Base-by-base conservation (phyloP, 2,888 invertebrate genomes). In the Macroteleia sp. region DNA sequence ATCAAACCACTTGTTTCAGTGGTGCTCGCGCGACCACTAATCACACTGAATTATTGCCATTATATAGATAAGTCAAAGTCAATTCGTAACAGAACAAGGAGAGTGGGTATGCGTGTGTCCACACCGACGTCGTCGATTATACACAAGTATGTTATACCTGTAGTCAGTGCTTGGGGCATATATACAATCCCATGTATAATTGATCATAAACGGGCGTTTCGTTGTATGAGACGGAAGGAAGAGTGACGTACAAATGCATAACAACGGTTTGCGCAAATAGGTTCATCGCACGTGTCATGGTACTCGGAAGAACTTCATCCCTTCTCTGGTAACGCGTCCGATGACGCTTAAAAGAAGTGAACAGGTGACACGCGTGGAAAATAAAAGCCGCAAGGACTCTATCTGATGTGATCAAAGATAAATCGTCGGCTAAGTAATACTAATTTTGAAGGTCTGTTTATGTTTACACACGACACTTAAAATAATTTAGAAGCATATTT, bases 211-310 rank as follows among this genome's bases (percentile, higher is more conserved):
- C 50, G n/a, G n/a, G 10, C 54, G 54, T 44, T 64, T 32, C 30
- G 19, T 16, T 62, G 34, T 44, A 39, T 9, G 39, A 3, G 9
- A 12, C 44, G 52, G 61, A 57, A 57, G 57, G 46, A 56, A 50
- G 42, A 57, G 64, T 50, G 73, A 48, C 56, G 64, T 57, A 48
- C 54, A 16, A 46, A 56, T 41, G 62, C 30, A 30, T 34, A 44
- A 57, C 69, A 28, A 50, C 50, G 30, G 32, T 28, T 39, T 56
- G 71, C 46, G 62, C 56, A 62, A 54, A 69, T 50, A 50, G 42
- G 46, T 41, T 39, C 48, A 14, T 28, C 71, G 62, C 71, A 71
- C 71, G 71, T 71, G 71, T 71, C 71, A 28, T 41, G 62, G 34
- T 46, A 48, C 41, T 39, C 41, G 48, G 50, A 56, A 50, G 32